Percentiles rank a stretch among this genome's conserved stretches.
These are phyloP conservation scores for Alligator mississippiensis DNA, from an alignment of 2,113 vertebrate genomes.

Conservation along the genomic window DNA sequence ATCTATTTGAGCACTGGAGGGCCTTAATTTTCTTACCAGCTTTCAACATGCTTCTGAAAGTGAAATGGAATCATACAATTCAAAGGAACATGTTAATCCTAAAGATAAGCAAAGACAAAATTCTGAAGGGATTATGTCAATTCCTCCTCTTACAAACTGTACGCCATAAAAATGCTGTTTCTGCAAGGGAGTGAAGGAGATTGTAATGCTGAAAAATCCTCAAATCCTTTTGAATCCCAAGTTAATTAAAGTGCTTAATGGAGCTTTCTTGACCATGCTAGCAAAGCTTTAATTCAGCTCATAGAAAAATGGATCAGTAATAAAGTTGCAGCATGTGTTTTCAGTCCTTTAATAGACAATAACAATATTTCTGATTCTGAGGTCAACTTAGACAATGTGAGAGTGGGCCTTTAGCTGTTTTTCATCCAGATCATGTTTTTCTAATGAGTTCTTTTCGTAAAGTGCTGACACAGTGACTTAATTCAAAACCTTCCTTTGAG, in stretches of 20 bases:
- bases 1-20: not conserved
- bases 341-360: not conserved
- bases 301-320: slow-evolving; percentile 22
- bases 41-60: slow-evolving; percentile 5
- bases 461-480: not conserved
- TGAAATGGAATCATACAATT: slow-evolving; percentile 20
- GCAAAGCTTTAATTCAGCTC: slow-evolving; percentile 26
- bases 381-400: not conserved
- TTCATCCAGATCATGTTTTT: not conserved
- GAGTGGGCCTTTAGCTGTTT: not conserved
- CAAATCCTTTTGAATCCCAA: slow-evolving; percentile 33
- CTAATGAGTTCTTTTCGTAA: not conserved
- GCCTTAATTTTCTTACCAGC: slow-evolving; percentile 7
- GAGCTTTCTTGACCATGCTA: slow-evolving; percentile 22
- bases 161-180: not conserved
- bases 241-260: slow-evolving; percentile 57
- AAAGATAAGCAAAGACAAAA: slow-evolving; percentile 26
- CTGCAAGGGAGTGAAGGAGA: not conserved
- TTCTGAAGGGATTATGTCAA: slow-evolving; percentile 9
- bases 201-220: slow-evolving; percentile 40
- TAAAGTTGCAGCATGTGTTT: not conserved
- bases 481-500: not conserved
- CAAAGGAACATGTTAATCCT: slow-evolving; percentile 18
- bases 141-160: slow-evolving; percentile 12
- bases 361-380: not conserved